Percentiles rank a stretch among this genome's conserved stretches.
Evolutionary conservation across 2,888 invertebrate species (phyloP).

Genomic region (Pammene aurita): DNA sequence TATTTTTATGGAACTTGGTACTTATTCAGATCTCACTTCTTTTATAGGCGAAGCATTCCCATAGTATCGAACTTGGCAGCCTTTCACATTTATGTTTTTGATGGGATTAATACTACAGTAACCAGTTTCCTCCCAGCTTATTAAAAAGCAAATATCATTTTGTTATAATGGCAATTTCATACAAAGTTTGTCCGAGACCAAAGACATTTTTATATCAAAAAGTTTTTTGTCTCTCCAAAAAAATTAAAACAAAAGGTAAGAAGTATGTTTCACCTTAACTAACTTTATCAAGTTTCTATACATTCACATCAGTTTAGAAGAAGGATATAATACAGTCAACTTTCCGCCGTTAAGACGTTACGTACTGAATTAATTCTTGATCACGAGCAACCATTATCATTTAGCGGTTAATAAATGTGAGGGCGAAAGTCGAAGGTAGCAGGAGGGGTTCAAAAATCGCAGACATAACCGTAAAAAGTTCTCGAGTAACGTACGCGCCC

Average conservation of each 20-base stretch:
- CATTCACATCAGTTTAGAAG: constrained; percentile 45
- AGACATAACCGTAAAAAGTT: constrained; percentile 80
- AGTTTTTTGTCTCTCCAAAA: background rate
- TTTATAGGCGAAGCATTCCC: no score
- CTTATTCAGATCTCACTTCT: no score
- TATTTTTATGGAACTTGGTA: no score
- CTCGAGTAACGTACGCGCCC: constrained; percentile 71
- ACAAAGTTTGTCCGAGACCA: no score
- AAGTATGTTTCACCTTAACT: background rate
- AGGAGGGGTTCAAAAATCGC: constrained; percentile 74
- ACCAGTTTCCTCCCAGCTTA: no score
- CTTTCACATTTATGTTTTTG: no score
- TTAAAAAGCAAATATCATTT: no score
- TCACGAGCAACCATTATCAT: constrained; percentile 71
- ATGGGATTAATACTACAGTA: no score
- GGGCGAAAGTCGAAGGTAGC: constrained; percentile 69
- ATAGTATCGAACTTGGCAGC: no score
- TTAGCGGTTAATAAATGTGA: constrained; percentile 76
- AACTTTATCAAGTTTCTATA: background rate
- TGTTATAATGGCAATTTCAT: no score
- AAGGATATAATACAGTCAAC: constrained; percentile 46
- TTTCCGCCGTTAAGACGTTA: constrained; percentile 49
- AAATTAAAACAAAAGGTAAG: background rate
- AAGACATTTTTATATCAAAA: no score
- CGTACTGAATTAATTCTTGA: constrained; percentile 65